A percentile compares a stretch with the other conserved stretches of the same genome.
These are phyloP conservation scores for Chaitophorus viminalis DNA, from an alignment of 2,888 invertebrate species.

Conservation along the genomic window DNA sequence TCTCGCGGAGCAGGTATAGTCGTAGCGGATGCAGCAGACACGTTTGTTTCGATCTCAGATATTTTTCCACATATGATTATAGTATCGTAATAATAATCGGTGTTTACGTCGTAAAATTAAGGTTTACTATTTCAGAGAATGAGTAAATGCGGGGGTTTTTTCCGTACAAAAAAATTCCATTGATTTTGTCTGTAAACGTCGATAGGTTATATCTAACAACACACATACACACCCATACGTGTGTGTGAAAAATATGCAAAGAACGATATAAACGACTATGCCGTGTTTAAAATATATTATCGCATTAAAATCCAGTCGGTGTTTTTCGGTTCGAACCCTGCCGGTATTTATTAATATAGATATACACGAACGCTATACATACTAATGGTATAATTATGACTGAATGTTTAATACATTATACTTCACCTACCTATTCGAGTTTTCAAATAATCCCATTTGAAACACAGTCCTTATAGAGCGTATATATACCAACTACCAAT, in stretches of 20 bases:
- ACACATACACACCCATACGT: neutral
- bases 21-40: too few species aligned
- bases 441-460: neutral
- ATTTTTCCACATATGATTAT: neutral
- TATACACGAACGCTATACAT: neutral
- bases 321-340: neutral
- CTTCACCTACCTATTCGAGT: neutral
- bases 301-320: constrained; percentile 35
- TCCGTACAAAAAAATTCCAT: neutral
- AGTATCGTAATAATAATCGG: neutral
- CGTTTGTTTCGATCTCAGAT: neutral
- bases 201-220: neutral
- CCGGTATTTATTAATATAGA: constrained; percentile 30
- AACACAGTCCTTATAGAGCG: too few species aligned
- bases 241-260: constrained; percentile 1
- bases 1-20: too few species aligned
- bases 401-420: neutral
- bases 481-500: too few species aligned
- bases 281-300: constrained; percentile 23
- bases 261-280: neutral
- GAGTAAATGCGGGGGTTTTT: neutral
- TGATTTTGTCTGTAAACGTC: neutral
- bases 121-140: neutral
- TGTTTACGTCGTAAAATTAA: neutral
- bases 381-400: constrained; percentile 37